Percentiles rank a stretch among this genome's conserved stretches.
Evolutionary conservation across 2,888 invertebrate species (phyloP).

Genomic region (Drosophila anomelani): DNA sequence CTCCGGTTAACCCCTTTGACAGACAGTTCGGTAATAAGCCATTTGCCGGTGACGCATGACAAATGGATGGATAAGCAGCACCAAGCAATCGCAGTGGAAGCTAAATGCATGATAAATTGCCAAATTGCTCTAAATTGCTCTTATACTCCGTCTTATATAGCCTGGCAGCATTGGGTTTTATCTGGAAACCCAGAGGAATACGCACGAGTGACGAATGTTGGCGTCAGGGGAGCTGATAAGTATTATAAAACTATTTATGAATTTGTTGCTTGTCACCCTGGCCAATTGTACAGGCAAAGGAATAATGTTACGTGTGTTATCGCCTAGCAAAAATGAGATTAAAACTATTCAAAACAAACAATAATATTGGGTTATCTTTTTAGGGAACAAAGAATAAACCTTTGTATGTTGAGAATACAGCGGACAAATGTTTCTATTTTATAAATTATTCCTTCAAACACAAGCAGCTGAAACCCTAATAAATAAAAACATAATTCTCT

Average conservation of each 20-base stretch:
- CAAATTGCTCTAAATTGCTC: constrained; percentile 5
- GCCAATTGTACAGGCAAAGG: constrained; percentile 17
- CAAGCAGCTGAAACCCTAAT: background rate
- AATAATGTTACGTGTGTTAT: background rate
- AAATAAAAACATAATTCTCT: background rate
- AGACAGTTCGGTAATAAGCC: constrained; percentile 18
- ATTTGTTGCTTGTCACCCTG: constrained; percentile 44
- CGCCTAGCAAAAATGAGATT: background rate
- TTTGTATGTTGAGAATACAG: background rate
- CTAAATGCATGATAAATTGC: constrained; percentile 54
- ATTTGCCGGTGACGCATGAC: constrained; percentile 44
- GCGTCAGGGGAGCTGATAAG: constrained; percentile 52
- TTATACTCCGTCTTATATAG: background rate
- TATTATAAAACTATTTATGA: constrained; percentile 50
- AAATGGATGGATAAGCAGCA: constrained; percentile 39
- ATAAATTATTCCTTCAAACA: background rate
- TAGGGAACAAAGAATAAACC: background rate
- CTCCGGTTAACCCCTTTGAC: constrained; percentile 1
- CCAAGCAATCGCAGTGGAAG: constrained; percentile 10
- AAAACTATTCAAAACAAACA: constrained; percentile 6
- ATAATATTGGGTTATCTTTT: background rate
- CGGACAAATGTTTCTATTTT: background rate
- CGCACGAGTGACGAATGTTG: constrained; percentile 25
- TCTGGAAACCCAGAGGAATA: constrained; percentile 8
- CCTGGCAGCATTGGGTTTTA: background rate